phyloP scores from a whole-genome alignment of 1,140 invertebrate genomes.

The Dendrolimus punctatus region DNA sequence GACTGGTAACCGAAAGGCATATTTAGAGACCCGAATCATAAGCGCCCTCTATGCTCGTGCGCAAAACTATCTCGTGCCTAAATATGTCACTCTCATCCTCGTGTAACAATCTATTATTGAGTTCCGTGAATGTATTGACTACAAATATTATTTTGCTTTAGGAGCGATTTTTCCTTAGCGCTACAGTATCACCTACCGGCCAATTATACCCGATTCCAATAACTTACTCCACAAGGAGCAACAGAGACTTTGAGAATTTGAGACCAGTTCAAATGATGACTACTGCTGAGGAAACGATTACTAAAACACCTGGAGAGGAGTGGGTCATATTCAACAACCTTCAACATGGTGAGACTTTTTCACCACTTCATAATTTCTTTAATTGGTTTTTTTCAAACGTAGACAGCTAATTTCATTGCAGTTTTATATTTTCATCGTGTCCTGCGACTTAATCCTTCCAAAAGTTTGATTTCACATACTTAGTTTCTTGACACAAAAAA shows the following conservation, averaged over 20 bases:
- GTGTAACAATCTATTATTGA: too few species aligned
- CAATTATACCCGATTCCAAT: slow-evolving; percentile 76
- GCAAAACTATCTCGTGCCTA: too few species aligned
- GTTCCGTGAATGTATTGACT: not conserved
- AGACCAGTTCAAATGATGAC: slow-evolving; percentile 67
- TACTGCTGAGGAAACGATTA: slow-evolving; percentile 21
- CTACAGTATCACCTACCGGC: slow-evolving; percentile 21
- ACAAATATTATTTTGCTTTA: slow-evolving; percentile 22
- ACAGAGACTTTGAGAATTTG: slow-evolving; percentile 72
- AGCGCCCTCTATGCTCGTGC: too few species aligned
- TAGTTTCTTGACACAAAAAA: too few species aligned
- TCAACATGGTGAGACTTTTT: slow-evolving; percentile 71
- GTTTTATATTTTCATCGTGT: too few species aligned
- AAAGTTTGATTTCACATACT: too few species aligned
- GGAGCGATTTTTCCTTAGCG: slow-evolving; percentile 51
- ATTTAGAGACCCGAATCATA: too few species aligned
- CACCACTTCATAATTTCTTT: not conserved
- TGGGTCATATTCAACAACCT: slow-evolving; percentile 83
- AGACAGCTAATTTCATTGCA: too few species aligned
- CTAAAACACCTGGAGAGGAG: slow-evolving; percentile 44
- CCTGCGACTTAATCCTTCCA: too few species aligned
- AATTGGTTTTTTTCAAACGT: too few species aligned
- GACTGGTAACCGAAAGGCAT: too few species aligned
- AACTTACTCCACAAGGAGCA: slow-evolving; percentile 66
- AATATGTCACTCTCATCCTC: too few species aligned